Evolutionary conservation across 2,113 vertebrate species (phyloP).

Genomic region (Edolisoma coerulescens): DNA sequence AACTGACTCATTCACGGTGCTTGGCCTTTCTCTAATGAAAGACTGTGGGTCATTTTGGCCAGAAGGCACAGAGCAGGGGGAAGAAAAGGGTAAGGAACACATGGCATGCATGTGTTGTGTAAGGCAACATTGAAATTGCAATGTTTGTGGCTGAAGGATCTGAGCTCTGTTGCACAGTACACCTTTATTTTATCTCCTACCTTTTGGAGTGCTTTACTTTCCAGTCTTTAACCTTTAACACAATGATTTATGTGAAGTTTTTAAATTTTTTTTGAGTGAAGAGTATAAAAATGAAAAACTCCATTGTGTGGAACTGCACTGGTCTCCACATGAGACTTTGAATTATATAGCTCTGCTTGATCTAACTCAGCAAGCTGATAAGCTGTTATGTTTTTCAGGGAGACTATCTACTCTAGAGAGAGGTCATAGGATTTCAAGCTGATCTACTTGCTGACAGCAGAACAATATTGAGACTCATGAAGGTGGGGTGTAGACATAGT

Average conservation of each 20-base stretch:
- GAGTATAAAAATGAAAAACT: neutral
- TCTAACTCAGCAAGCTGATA: neutral
- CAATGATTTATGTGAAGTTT: neutral
- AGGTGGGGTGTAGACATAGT: neutral
- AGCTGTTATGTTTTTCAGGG: neutral
- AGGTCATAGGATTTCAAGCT: neutral
- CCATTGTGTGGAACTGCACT: neutral
- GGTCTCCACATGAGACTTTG: neutral
- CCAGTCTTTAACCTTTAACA: neutral
- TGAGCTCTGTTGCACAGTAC: neutral
- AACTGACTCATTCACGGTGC: fast-evolving
- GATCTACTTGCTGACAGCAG: neutral
- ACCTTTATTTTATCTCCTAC: neutral
- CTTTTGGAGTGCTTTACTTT: neutral
- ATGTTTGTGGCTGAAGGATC: neutral
- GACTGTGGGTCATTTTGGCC: neutral
- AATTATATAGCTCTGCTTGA: neutral
- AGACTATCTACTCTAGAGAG: neutral
- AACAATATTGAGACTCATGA: neutral
- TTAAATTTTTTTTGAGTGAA: neutral
- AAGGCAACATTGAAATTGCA: neutral
- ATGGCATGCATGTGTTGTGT: neutral
- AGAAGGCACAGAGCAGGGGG: neutral
- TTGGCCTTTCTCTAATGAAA: neutral
- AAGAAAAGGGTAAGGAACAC: neutral